A percentile compares a stretch with the other conserved stretches of the same genome.
phyloP scores from a whole-genome alignment of 2,113 vertebrate genomes.

The Grantiella picta region DNA sequence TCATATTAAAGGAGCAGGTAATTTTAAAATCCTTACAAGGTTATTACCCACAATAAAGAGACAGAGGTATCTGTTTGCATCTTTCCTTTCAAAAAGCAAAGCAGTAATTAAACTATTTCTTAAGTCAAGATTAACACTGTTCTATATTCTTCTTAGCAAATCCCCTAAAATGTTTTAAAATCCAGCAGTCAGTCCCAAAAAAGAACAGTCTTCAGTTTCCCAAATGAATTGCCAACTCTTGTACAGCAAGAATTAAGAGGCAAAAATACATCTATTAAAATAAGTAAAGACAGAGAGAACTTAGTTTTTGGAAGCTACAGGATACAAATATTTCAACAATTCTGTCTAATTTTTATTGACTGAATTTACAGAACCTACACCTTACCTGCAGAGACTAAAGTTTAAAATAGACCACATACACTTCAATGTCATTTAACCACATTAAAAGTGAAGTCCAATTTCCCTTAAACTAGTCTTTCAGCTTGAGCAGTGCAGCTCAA shows the following conservation, averaged over 20 bases:
- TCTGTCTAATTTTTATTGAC: not conserved
- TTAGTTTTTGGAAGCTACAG: not conserved
- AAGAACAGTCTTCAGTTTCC: not conserved
- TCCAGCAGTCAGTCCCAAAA: not conserved
- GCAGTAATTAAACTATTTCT: not conserved
- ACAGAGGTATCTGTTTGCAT: not conserved
- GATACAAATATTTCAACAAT: not conserved
- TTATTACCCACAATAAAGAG: not conserved
- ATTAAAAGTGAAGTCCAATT: not conserved
- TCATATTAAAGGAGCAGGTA: not conserved
- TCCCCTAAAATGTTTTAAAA: not conserved
- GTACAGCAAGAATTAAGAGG: not conserved
- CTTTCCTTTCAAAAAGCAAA: not conserved
- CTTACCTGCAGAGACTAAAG: not conserved
- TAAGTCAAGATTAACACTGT: not conserved
- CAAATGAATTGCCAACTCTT: not conserved
- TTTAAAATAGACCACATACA: not conserved
- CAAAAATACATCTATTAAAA: not conserved
- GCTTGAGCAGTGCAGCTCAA: not conserved
- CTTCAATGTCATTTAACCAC: not conserved
- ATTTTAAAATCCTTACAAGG: not conserved
- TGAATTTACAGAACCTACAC: not conserved
- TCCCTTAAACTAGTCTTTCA: not conserved
- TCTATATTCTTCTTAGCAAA: not conserved
- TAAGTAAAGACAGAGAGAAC: not conserved